Conservation (phyloP, 2,888 invertebrate genomes). For the Patella caerulea region DNA sequence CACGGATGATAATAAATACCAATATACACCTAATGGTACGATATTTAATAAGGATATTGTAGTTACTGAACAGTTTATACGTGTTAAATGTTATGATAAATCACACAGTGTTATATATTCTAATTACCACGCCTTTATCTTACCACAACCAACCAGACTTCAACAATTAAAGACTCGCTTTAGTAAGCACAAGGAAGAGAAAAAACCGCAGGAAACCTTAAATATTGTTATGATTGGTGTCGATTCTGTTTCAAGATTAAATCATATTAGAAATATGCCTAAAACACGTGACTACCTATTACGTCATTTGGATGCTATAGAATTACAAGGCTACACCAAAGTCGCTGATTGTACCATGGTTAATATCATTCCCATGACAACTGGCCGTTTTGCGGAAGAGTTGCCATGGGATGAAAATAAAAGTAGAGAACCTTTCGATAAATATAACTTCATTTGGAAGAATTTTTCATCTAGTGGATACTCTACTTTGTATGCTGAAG, state of each 20-base stretch:
- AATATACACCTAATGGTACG: conserved; percentile 25
- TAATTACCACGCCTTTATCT: no score
- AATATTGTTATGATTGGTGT: conserved; percentile 74
- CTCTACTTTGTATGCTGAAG: conserved; percentile 86
- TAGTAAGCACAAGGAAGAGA: conserved; percentile 18
- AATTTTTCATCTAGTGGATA: conserved; percentile 81
- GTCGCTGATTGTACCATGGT: conserved; percentile 95
- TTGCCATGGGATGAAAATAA: conserved; percentile 70
- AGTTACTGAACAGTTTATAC: conserved; percentile 56
- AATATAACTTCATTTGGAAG: conserved; percentile 89
- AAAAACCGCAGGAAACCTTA: conserved; percentile 18
- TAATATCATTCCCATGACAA: conserved; percentile 86
- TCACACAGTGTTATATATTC: no score
- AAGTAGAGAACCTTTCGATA: conserved; percentile 74
- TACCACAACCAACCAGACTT: no score
- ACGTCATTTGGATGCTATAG: conserved; percentile 79
- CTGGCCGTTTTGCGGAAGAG: conserved; percentile 74
- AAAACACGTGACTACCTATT: conserved; percentile 76
- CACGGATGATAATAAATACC: conserved; percentile 36
- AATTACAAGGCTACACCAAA: conserved; percentile 91
- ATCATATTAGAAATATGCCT: conserved; percentile 88
- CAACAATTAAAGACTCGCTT: no score
- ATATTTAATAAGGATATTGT: conserved; percentile 37
- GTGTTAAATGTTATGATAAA: conserved; percentile 57
- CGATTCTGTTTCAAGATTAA: conserved; percentile 87